Conservation (phyloP, 2,888 invertebrate genomes). For the Apocheima hispidaria region DNA sequence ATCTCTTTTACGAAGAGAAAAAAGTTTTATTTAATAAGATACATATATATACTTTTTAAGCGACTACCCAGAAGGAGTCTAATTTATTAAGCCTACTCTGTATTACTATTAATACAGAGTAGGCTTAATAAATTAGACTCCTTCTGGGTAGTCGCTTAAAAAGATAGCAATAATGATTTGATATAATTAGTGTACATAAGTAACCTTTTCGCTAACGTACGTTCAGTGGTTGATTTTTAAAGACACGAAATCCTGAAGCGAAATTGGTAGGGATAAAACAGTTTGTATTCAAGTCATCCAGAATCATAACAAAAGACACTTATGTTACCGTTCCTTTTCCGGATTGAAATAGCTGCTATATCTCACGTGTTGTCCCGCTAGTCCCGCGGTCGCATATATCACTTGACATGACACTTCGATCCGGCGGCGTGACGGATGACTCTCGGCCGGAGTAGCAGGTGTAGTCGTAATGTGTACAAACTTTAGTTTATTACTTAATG, state of each 20-base stretch:
- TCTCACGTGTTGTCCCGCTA: constrained; percentile 13
- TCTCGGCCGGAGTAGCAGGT: constrained; percentile 18
- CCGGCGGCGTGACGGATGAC: constrained; percentile 40
- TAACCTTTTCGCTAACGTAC: no score
- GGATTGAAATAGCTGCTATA: constrained; percentile 11
- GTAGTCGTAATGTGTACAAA: neutral
- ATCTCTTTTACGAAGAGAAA: no score
- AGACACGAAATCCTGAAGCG: neutral
- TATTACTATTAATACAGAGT: no score
- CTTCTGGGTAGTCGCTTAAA: no score
- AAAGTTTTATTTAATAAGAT: no score
- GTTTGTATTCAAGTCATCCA: constrained; percentile 1
- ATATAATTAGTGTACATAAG: no score
- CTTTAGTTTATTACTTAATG: neutral
- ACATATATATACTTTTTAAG: no score
- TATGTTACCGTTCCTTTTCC: constrained; percentile 9
- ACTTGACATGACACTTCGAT: constrained; percentile 35
- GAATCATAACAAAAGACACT: constrained; percentile 1
- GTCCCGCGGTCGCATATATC: constrained; percentile 25
- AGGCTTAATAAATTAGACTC: no score
- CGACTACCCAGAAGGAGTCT: no score
- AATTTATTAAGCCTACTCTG: no score
- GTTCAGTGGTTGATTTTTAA: neutral
- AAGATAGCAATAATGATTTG: no score
- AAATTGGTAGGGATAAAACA: neutral